Evolutionary conservation across 2,113 vertebrate species (phyloP), one percentile per base, ranked within the genome.

Genomic region (Clupea harengus): DNA sequence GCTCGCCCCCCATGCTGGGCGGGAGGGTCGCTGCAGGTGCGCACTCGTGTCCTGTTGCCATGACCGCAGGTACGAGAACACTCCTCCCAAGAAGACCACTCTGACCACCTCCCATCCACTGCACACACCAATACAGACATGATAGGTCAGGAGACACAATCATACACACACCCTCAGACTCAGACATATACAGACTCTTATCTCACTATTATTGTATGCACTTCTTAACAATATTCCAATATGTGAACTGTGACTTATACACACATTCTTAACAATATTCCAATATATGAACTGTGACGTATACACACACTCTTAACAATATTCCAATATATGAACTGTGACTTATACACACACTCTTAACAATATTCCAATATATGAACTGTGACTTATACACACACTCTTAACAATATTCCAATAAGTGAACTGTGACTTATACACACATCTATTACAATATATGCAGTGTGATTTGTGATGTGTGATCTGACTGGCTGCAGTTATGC

Each of bases 51-150:
- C 89, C 93, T 96, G 94, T 97, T 99, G 17, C 98, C 98, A 13
- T 93, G 96, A 25, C 97, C 98, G 82, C 98, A 99, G 87, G 94
- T 96, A 85, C 91, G 95, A 4, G 98, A 97, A 86, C 98, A 99
- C 85, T 98, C 97, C 90, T 98, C 97, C 98, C 98, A 99, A 0
- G 88, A 46, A 1, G 96, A 96, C 98, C 98, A 99, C 72, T 97
- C 96, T 0, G 98, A 97, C 98, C 98, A 99, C 88, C 86, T 94
- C 45, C 97, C 98, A 83, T 98, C 96, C 95, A 99, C 98, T 99
- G 75, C 7, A 80, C 22, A 39, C 28, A 84, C 22, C 52, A 17
- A 85, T 44, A 84, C 46, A 45, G 15, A 2, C 20, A 45, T 1
- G 1, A 72, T 9, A 45, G 47, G 9, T 11, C 20, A 32, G n/a